Conservation (phyloP, 2,113 vertebrate genomes). For the Osmerus mordax region DNA sequence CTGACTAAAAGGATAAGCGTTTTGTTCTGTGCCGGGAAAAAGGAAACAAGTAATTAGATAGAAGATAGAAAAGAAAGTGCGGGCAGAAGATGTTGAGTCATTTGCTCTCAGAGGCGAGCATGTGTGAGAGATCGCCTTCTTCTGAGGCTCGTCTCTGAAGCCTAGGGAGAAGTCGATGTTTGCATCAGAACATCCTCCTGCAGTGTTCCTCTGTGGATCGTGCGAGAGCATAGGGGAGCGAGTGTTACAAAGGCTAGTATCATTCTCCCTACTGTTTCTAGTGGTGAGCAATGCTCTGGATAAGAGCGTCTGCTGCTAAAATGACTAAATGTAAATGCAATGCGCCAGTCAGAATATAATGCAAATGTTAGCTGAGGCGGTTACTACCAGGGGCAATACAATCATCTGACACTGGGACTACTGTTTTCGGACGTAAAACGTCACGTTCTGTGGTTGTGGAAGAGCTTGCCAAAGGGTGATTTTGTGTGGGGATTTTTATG, state of each 20-base stretch:
- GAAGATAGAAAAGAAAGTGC: neutral
- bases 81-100: neutral
- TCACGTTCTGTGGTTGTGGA: no score
- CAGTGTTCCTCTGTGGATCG: neutral
- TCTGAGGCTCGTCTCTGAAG: neutral
- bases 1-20: no score
- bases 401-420: neutral
- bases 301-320: no score
- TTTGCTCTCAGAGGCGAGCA: neutral
- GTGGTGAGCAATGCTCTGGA: neutral
- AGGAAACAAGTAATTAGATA: neutral
- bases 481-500: no score
- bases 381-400: neutral
- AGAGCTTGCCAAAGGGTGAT: no score
- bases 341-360: neutral
- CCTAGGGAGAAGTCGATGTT: neutral
- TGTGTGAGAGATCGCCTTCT: neutral
- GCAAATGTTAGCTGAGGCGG: neutral
- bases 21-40: neutral
- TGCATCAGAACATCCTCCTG: neutral
- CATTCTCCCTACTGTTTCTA: no score
- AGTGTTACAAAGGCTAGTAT: no score
- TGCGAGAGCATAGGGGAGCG: no score
- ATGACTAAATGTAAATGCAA: no score
- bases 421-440: no score